These are phyloP conservation scores for Uropetala carovei DNA, from an alignment of 2,888 invertebrate genomes.

Conservation along the genomic window DNA sequence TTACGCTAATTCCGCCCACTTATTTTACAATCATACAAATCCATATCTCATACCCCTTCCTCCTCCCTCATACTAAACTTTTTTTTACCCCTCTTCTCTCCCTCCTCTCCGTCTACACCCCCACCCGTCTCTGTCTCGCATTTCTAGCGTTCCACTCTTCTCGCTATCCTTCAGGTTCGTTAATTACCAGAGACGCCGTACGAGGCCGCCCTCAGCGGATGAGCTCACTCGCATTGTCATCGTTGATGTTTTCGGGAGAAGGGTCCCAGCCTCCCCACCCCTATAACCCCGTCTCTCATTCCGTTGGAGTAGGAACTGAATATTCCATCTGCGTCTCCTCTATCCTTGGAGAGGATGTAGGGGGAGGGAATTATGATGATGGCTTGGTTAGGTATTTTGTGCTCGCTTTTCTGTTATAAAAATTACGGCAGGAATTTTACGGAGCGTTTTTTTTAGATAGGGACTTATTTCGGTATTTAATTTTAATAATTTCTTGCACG, in stretches of 20 bases:
- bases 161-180: background rate
- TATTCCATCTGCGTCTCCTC: background rate
- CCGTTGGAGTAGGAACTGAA: slow-evolving; percentile 6
- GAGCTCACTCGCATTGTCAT: slow-evolving; percentile 1
- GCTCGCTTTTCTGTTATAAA: too few species aligned
- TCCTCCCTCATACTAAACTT: background rate
- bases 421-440: too few species aligned
- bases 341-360: too few species aligned
- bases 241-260: background rate
- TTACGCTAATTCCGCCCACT: too few species aligned
- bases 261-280: background rate
- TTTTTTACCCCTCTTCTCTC: background rate
- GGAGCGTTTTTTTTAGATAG: too few species aligned
- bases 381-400: too few species aligned
- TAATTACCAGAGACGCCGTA: background rate
- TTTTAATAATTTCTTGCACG: too few species aligned
- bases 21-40: too few species aligned
- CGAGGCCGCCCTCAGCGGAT: background rate
- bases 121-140: background rate
- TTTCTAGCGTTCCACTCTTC: background rate
- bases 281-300: background rate
- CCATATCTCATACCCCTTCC: background rate
- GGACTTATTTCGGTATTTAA: too few species aligned
- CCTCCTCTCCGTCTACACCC: background rate
- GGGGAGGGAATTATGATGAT: background rate